Evolutionary conservation across 2,797 vertebrate genomes (phyloP), one percentile per base, ranked within the genome.

Genomic region (Glossophaga mutica): DNA sequence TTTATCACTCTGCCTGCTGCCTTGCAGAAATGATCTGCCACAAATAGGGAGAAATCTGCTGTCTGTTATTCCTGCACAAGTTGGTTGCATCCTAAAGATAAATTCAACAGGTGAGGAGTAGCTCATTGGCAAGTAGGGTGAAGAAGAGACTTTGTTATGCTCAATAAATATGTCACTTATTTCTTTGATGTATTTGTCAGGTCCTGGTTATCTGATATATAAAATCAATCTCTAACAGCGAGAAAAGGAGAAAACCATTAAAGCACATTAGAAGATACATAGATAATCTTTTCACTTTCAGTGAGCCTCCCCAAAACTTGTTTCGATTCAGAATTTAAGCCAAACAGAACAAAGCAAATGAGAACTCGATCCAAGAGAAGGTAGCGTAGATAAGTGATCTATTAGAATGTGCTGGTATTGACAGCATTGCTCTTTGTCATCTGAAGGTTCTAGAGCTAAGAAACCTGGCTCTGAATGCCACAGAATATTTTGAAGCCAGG

Each of bases 31-130:
- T 90, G 94, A 52, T 12, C 46, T 57, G 46, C 44, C 37, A n/a
- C 81, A 96, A 97, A n/a, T 91, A 97, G 98, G 97, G 97, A 97
- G 96, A 96, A 87, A 34, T 81, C 95, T 97, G 94, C 84, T 92
- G 0, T 97, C 95, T 97, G 70, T 87, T 44, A 87, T 97, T 50
- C 81, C 6, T 3, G 0, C 34, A 4, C 44, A 21, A n/a, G 44
- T 77, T 76, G 24, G 90, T 67, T 21, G 44, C 84, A 3, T 26
- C 8, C 1, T 65, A 1, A 44, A 96, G 74, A 21, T 73, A 5
- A 10, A 78, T 92, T 76, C 74, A 65, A 21, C 29, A 57, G 84
- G 81, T 79, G 12, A 85, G 10, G n/a, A 74, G 5, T 1, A 34
- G 62, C 59, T 92, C 62, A 67, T n/a, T 2, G n/a, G 52, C 57